phyloP scores from a whole-genome alignment of 2,113 vertebrate species.

The Mus spicilegus region DNA sequence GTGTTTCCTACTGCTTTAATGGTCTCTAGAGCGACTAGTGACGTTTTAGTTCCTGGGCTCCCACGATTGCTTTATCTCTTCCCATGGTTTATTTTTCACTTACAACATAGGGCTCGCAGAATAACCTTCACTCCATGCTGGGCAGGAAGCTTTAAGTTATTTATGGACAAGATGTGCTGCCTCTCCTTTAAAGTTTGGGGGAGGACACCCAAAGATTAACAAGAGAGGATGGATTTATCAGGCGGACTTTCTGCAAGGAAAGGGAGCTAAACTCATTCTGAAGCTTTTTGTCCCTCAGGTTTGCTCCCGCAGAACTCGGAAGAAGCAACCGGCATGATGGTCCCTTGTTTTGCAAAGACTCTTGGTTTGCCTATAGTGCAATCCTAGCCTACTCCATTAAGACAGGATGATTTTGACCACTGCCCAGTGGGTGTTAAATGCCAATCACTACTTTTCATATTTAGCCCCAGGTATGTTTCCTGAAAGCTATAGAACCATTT shows the following conservation, averaged over 20 bases:
- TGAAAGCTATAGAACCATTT: not conserved
- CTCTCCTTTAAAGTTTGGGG: not conserved
- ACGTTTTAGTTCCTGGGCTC: not conserved
- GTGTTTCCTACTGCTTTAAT: not conserved
- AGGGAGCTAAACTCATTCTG: not conserved
- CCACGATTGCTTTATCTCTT: not conserved
- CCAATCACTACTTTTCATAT: constrained; percentile 14
- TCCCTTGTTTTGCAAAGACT: not conserved
- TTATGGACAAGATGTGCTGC: not conserved
- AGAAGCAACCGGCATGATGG: not conserved
- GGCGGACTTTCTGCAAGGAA: not conserved
- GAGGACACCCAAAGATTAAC: not conserved
- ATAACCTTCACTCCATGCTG: not conserved
- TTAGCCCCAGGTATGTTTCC: not conserved
- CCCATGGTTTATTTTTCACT: not conserved
- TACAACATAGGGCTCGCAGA: not conserved
- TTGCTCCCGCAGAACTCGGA: not conserved
- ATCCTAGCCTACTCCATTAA: not conserved
- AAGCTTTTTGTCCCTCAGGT: not conserved
- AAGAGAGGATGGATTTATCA: not conserved
- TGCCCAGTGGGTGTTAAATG: not conserved
- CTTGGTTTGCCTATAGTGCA: not conserved
- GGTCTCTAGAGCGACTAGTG: not conserved
- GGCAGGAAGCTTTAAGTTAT: constrained; percentile 27
- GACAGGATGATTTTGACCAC: not conserved